Base-by-base conservation (phyloP, 1,140 invertebrate species). In the Penaeus chinensis region DNA sequence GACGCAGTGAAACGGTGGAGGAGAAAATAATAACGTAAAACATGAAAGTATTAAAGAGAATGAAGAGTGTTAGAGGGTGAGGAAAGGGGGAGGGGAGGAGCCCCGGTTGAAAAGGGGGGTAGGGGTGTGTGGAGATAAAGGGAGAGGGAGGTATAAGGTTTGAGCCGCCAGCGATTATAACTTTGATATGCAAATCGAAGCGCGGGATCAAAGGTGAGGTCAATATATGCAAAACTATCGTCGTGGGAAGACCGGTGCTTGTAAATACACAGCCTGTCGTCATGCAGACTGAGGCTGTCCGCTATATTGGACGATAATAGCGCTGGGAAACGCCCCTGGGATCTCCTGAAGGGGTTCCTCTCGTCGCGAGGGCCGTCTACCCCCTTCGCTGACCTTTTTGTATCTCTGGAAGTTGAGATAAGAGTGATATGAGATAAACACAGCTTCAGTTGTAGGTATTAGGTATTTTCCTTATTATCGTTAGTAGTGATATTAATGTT, bases 181-280 rank as follows among this genome's bases (percentile, higher is more conserved):
- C 82, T 84, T 84, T 84, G 82, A 84, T 71, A 84, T 84, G 82
- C 69, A 84, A 84, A 84, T 84, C 65, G 82, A n/a, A 27, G 54
- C 24, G 22, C n/a, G n/a, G 61, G 82, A 84, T 84, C 82, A 84
- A 84, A 84, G 82, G 24, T 47, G 20, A 54, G 69, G 82, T 84
- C 82, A 84, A 84, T 84, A 54, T 84, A 84, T 84, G 82, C 82
- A 66, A 84, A 84, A 84, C 82, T 74, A 24, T 27, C 37, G 76
- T 84, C 74, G 82, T 47, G 37, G 60, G 37, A 66, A 47, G 32
- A 47, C 76, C 32, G 22, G 76, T 32, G 22, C 76, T 78, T 78
- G 76, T 78, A 78, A 78, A 78, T 78, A 78, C 24, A 47, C 32
- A 7, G 22, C 47, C 22, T 32, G 32, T 71, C 13, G 22, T 32